Evolutionary conservation across 2,797 vertebrate species (phyloP), one percentile per base, ranked within the genome.

Genomic region (Ctenochaetus hawaiiensis): DNA sequence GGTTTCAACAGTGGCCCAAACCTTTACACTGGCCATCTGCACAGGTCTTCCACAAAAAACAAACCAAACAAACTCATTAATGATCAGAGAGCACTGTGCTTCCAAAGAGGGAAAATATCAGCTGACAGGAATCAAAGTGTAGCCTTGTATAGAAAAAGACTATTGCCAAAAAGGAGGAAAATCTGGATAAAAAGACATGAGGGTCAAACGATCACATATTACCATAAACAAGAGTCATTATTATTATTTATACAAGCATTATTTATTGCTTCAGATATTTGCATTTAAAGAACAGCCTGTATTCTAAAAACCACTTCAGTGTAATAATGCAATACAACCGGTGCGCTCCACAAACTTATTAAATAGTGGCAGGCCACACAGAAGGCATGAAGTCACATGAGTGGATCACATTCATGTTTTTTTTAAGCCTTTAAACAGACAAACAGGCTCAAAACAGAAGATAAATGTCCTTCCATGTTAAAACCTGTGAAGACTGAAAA

Each of bases 201-300:
- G 73, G 45, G 54, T 67, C 17, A 79, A 59, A 83, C 59, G 11
- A 80, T 51, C 26, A 77, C 61, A 79, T 30, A 77, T 52, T 43
- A 78, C 72, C 63, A 83, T 68, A 49, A 81, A 83, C 75, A 78
- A 56, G 89, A 83, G 78, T 87, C 76, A 30, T n/a, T n/a, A n/a
- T 30, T 30, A 59, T 79, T 79, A 84, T 88, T 91, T 65, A 87
- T 78, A 84, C 87, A 81, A 93, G 90, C 89, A 84, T 91, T 87
- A 86, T 93, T 95, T 96, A 96, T 95, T 95, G 95, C 94, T 95
- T 95, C 74, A 90, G 89, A 92, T 91, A 90, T 87, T 93, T 92
- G 91, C 89, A 92, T 90, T 89, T 90, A 90, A 92, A 92, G 89
- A 89, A 92, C 87, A 89, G 83, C 83, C 52, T 84, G 76, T 83